Evolutionary conservation across 1,140 invertebrate genomes (phyloP), one percentile per base, ranked within the genome.

Genomic region (Caerostris darwini): DNA sequence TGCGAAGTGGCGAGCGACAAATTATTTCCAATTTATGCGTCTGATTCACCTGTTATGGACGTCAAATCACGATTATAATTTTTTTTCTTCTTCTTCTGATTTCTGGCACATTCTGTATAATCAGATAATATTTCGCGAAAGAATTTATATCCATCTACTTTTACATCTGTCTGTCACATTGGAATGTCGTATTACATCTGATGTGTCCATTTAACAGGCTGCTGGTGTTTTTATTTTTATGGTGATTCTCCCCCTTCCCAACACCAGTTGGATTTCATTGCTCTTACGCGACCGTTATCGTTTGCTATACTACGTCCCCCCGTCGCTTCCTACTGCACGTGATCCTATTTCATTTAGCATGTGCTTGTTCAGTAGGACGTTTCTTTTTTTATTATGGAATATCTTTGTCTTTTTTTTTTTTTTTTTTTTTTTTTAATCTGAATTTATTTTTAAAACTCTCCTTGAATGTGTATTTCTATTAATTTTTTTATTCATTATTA

Each of bases 81-180:
- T 34, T 34, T 34, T 34, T 34, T 53, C 34, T 50, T 77, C 7
- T 12, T 53, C 71, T 10, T 77, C 34, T 64, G 17, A 12, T 77
- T 77, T 77, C 71, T 50, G 50, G 50, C 71, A 77, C 50, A 77
- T 77, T 77, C 71, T 50, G 71, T 10, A 50, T 77, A 77, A 50
- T 77, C 82, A 85, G 17, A 57, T 58, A 17, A 59, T 10, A 57
- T 85, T 85, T 58, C 82, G 53, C 19, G 56, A 58, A 17, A 7
- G 83, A 59, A 59, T 85, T 85, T 85, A 50, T 19, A 57, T 58
- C 82, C 82, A 85, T 6, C 17, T 85, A 19, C 6, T 56, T 85
- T 34, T 85, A 59, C 56, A 7, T 85, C 57, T 58, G 7, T 59
- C 83, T 85, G 83, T 85, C 83, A 85, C 56, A 58, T 85, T 85